Evolutionary conservation across 2,888 invertebrate species (phyloP), one percentile per base, ranked within the genome.

Genomic region (Entomobrya multifasciata): DNA sequence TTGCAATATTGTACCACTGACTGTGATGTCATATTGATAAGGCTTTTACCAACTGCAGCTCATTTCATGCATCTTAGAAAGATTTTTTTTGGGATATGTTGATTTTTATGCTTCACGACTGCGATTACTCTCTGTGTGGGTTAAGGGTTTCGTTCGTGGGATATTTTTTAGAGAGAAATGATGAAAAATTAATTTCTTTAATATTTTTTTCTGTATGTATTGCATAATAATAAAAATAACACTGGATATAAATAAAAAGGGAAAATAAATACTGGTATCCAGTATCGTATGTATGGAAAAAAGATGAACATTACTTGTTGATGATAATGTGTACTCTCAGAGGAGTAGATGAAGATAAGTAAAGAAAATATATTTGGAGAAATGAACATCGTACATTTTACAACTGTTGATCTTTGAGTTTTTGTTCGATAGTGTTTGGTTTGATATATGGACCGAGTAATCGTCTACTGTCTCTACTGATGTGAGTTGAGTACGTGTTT

Each of bases 231-330:
- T 11, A n/a, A n/a, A n/a, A 15, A 0, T 25, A 60, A 36, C 20
- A 22, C 22, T 36, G 27, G 5, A 22, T 25, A 22, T 47, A 36
- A 2, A 27, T 17, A 47, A 1, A 55, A 17, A 52, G 8, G 36
- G 4, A 74, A 74, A 27, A 49, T 27, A 11, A 20, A 17, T 30
- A 13, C 36, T 52, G 10, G 10, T 47, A 0, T 13, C 5, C 15
- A 72, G 27, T 49, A n/a, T n/a, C n/a, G n/a, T n/a, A n/a, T n/a
- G n/a, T n/a, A n/a, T n/a, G n/a, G n/a, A n/a, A n/a, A n/a, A n/a
- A 74, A 55, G 52, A 55, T 55, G 74, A 74, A 30, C 74, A 30
- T 74, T 74, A 52, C 52, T 52, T n/a, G 74, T 55, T 74, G 74
- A 74, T 74, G 52, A n/a, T n/a, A n/a, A 25, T 30, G 47, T n/a